Evolutionary conservation across 2,797 vertebrate species (phyloP).

Genomic region (Lithobates sylvaticus): DNA sequence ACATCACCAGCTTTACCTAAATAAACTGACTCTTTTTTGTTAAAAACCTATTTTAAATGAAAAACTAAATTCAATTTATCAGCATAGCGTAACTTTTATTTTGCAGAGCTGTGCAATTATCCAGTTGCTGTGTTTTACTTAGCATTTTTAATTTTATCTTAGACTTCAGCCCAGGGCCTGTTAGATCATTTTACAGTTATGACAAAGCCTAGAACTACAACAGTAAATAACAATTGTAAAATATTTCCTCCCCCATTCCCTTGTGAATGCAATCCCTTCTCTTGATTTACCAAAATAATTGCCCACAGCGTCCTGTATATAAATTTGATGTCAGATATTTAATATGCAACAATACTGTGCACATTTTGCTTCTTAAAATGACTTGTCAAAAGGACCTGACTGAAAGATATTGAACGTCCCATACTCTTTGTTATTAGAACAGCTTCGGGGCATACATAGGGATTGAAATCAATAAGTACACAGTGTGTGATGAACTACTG

Average conservation of each 20-base stretch:
- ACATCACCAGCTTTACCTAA: too few species aligned
- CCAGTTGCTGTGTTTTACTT: not conserved
- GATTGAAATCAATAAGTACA: slow-evolving; percentile 58
- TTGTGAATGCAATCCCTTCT: not conserved
- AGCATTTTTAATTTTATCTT: not conserved
- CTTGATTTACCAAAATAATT: slow-evolving; percentile 7
- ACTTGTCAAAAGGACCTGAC: slow-evolving; percentile 56
- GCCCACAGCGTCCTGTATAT: slow-evolving; percentile 19
- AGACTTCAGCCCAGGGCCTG: not conserved
- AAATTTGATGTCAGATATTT: slow-evolving; percentile 43
- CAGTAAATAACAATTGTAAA: slow-evolving; percentile 25
- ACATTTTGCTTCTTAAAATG: slow-evolving; percentile 54
- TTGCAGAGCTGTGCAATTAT: not conserved
- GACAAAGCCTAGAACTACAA: not conserved
- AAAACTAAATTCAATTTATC: too few species aligned
- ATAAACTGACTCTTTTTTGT: not conserved
- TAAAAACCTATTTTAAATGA: too few species aligned
- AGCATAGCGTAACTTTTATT: too few species aligned
- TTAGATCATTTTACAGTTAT: not conserved
- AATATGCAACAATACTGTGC: slow-evolving; percentile 43
- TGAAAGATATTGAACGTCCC: slow-evolving; percentile 56
- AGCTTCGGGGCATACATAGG: slow-evolving; percentile 46
- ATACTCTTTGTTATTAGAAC: slow-evolving; percentile 58
- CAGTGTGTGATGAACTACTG: slow-evolving; percentile 54
- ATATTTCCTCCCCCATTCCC: slow-evolving; percentile 1